These are phyloP conservation scores for Sthenelais limicola DNA, from an alignment of 2,888 invertebrate species.

Conservation along the genomic window DNA sequence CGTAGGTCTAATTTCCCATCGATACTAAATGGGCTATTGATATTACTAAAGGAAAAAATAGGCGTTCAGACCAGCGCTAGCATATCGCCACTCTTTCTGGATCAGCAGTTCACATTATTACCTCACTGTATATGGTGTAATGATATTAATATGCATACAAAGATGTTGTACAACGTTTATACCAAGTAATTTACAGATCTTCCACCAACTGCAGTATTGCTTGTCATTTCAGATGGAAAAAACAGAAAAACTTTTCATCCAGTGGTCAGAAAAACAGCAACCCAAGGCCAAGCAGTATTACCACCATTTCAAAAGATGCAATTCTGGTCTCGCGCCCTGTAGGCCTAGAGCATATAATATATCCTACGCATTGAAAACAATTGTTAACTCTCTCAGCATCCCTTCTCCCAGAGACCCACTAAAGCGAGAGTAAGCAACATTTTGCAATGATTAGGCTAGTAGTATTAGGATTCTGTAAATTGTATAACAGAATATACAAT, in stretches of 20 bases:
- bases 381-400: slow-evolving; percentile 26
- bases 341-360: slow-evolving; percentile 9
- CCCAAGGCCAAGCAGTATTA: slow-evolving; percentile 7
- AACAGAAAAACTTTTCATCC: not conserved
- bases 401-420: not conserved
- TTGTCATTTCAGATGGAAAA: not conserved
- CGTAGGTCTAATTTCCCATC: too few species aligned
- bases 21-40: too few species aligned
- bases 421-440: slow-evolving; percentile 10
- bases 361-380: slow-evolving; percentile 2
- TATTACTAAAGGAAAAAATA: too few species aligned
- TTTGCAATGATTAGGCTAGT: too few species aligned
- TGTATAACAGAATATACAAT: too few species aligned
- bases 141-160: too few species aligned
- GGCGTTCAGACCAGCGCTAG: too few species aligned
- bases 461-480: too few species aligned
- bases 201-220: not conserved
- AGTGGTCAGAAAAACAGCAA: slow-evolving; percentile 15
- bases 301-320: slow-evolving; percentile 20
- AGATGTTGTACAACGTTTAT: too few species aligned
- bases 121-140: too few species aligned
- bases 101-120: too few species aligned
- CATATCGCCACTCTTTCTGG: too few species aligned
- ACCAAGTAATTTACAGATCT: not conserved
- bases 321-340: slow-evolving; percentile 6